Percentiles rank a stretch among this genome's conserved stretches.
Conservation (phyloP, 2,888 invertebrate species). For the Caenorhabditis sp. region DNA sequence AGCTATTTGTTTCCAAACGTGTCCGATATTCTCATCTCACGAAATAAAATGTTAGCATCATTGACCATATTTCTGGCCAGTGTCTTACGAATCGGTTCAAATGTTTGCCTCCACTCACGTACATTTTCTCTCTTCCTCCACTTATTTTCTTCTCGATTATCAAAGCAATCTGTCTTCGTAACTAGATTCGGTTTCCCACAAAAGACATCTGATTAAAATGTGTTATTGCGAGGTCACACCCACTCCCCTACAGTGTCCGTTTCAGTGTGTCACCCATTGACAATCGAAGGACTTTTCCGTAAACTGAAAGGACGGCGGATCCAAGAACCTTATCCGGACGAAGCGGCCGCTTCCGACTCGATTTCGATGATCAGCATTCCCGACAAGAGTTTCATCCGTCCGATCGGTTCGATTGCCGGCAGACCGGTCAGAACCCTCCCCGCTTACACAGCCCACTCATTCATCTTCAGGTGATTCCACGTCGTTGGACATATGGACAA, state of each 20-base stretch:
- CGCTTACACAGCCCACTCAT: background rate
- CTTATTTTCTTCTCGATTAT: slow-evolving; percentile 8
- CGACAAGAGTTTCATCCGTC: slow-evolving; percentile 43
- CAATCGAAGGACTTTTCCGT: slow-evolving; percentile 34
- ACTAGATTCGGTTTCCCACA: background rate
- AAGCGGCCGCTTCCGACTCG: slow-evolving; percentile 24
- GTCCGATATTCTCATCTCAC: too few species aligned
- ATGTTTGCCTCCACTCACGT: slow-evolving; percentile 6
- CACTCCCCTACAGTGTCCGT: too few species aligned
- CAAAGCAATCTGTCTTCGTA: slow-evolving; percentile 27
- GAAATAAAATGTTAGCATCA: too few species aligned
- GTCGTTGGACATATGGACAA: slow-evolving; percentile 47
- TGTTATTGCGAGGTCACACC: too few species aligned
- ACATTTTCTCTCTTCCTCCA: background rate
- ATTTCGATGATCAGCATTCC: slow-evolving; percentile 20
- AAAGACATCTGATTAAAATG: slow-evolving; percentile 2
- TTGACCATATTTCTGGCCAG: slow-evolving; percentile 7
- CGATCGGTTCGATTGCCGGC: slow-evolving; percentile 41
- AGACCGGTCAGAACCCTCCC: slow-evolving; percentile 46
- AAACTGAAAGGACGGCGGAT: slow-evolving; percentile 16
- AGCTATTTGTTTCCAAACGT: too few species aligned
- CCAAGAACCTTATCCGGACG: slow-evolving; percentile 26
- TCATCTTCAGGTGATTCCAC: slow-evolving; percentile 46
- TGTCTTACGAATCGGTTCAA: slow-evolving; percentile 22
- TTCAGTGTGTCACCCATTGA: slow-evolving; percentile 31